Percentiles rank a stretch among this genome's conserved stretches.
Conservation (phyloP, 2,797 vertebrate species). For the Pteropus rufus region DNA sequence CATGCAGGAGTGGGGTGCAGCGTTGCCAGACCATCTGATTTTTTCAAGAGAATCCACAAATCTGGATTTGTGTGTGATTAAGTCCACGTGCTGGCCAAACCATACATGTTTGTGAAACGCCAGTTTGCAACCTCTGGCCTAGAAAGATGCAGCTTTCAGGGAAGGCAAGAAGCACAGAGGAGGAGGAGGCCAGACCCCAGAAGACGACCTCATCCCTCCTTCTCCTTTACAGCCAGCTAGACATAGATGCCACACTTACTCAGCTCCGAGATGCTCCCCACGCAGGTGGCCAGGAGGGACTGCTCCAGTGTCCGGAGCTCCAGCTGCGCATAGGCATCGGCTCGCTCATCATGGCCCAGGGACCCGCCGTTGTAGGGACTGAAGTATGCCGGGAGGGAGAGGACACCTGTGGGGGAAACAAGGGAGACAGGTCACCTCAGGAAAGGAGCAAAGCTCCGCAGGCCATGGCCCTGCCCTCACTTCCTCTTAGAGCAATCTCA, state of each 20-base stretch:
- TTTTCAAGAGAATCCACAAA: not conserved
- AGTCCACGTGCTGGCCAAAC: not conserved
- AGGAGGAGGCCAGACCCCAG: not conserved
- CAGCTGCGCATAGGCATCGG: conserved; percentile 95
- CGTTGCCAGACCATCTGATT: not conserved
- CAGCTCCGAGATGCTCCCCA: conserved; percentile 98
- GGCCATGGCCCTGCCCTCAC: not conserved
- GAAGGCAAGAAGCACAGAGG: not conserved
- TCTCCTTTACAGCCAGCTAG: fast-evolving
- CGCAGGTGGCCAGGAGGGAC: conserved; percentile 95
- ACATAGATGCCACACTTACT: conserved; percentile 85
- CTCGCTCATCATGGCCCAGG: conserved; percentile 87
- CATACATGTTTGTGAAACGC: not conserved
- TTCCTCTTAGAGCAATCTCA: not conserved
- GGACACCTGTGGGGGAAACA: conserved; percentile 87
- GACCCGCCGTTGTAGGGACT: conserved; percentile 95
- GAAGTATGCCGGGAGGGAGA: conserved; percentile 97
- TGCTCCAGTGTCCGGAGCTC: conserved; percentile 97
- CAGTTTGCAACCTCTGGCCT: not conserved
- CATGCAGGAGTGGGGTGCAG: fast-evolving
- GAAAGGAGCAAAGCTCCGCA: not conserved
- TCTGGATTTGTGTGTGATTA: not conserved
- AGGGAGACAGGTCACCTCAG: conserved; percentile 42
- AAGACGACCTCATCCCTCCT: fast-evolving
- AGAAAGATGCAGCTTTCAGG: not conserved